Base-by-base conservation (phyloP, 2,797 vertebrate genomes). In the Helicolenus hilgendorfi region DNA sequence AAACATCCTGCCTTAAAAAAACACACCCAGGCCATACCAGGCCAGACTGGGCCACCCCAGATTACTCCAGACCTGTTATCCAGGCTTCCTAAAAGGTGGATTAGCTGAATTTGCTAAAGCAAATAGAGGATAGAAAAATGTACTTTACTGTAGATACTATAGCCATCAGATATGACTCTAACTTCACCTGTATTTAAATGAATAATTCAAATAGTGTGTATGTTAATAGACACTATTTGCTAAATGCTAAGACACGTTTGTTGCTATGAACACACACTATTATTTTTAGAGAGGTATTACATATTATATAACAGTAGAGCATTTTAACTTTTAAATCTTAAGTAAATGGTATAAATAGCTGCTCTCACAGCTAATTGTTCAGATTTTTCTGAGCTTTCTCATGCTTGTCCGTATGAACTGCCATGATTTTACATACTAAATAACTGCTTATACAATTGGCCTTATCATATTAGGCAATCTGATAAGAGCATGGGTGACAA, bases 1-100 rank as follows among this genome's bases (percentile, higher is more conserved):
- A 96, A 96, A 97, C 95, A 96, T 95, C 93, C 95, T 93, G 90
- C 83, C 86, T 94, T 93, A 89, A 85, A 86, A 91, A 90, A 94
- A 93, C 79, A 92, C 82, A 86, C 27, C 71, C 72, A 84, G 78
- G 73, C 45, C 78, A 81, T 24, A 86, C 70, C 70, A 84, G 72
- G 26, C 71, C 53, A 84, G 71, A 71, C 56, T 77, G 41, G 71
- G 71, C 49, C 58, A 78, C 53, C 58, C 49, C 58, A 81, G 79
- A 86, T 85, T 67, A 79, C 63, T 79, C 41, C 33, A 79, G 68
- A 79, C 77, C 45, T 79, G 45, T 87, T 82, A 81, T 73, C 41
- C 75, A 59, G 49, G 58, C 59, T 81, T 81, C 65, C 67, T 31
- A 62, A 87, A 83, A 72, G 29, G 53, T 22, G 20, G 20, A 84